Conservation (phyloP, 1,140 invertebrate genomes). For the Pseudomyrmex pallidus region DNA sequence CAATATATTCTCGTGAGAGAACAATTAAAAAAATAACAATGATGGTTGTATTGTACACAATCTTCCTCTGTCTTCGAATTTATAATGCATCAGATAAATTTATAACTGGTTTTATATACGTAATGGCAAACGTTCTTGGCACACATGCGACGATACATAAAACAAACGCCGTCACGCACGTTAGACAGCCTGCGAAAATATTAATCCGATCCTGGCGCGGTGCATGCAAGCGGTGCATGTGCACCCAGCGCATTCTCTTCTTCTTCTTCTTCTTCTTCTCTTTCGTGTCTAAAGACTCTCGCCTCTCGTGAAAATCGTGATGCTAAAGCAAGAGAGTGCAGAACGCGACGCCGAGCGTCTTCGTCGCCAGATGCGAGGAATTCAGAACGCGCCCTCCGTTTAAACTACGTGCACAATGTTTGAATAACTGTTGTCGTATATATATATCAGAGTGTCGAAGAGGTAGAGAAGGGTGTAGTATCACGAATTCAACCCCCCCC, state of each 20-base stretch:
- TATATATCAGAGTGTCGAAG: neutral
- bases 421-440: neutral
- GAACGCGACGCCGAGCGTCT: neutral
- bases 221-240: neutral
- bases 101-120: neutral
- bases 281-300: constrained; percentile 6
- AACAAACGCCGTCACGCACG: neutral
- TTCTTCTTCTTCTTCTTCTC: neutral
- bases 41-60: too few species aligned
- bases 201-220: neutral
- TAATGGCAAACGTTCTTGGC: neutral
- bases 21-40: neutral
- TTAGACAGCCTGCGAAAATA: constrained; percentile 12
- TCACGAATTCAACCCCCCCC: neutral
- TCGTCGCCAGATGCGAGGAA: neutral
- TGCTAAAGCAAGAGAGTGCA: neutral
- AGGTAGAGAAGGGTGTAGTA: neutral
- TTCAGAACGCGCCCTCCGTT: constrained; percentile 2
- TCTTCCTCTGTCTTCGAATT: too few species aligned
- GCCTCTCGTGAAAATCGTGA: constrained; percentile 41
- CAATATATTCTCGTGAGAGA: too few species aligned
- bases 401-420: constrained; percentile 41
- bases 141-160: neutral
- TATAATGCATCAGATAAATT: neutral
- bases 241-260: neutral